A percentile compares a stretch with the other conserved stretches of the same genome.
phyloP scores from a whole-genome alignment of 2,113 vertebrate species.

The Bagarius yarrelli region DNA sequence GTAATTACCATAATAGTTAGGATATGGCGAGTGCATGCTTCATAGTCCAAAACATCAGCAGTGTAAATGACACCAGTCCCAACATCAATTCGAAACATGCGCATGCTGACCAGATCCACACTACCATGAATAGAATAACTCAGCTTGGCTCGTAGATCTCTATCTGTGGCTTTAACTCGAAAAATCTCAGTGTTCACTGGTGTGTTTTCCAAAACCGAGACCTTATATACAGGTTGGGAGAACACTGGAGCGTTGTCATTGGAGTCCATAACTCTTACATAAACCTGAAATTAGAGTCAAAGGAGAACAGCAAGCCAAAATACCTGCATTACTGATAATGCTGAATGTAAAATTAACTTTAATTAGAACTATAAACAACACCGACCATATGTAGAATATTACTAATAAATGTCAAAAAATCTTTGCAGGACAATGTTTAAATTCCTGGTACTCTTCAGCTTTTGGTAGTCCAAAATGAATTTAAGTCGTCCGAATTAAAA shows the following conservation, averaged over 20 bases:
- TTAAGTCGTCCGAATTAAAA: no score
- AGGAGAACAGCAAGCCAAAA: neutral
- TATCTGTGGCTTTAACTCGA: slow-evolving; percentile 83
- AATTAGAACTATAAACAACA: neutral
- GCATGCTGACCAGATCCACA: slow-evolving; percentile 84
- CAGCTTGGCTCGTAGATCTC: slow-evolving; percentile 85
- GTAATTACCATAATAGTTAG: slow-evolving; percentile 89
- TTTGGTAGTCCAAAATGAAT: no score
- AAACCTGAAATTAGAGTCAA: slow-evolving; percentile 72
- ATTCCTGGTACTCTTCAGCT: no score
- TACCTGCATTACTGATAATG: neutral
- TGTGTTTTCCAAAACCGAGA: slow-evolving; percentile 86
- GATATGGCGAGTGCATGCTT: slow-evolving; percentile 88
- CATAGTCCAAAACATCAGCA: slow-evolving; percentile 85
- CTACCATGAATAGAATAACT: slow-evolving; percentile 92
- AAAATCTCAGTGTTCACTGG: slow-evolving; percentile 85
- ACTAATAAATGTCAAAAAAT: no score
- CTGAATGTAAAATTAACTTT: neutral
- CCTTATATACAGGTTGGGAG: slow-evolving; percentile 83
- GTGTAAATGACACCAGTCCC: slow-evolving; percentile 84
- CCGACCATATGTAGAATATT: no score
- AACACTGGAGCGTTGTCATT: slow-evolving; percentile 97
- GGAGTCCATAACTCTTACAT: slow-evolving; percentile 88
- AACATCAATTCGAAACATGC: slow-evolving; percentile 88
- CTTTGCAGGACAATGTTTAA: no score